Percentiles rank a stretch among this genome's conserved stretches.
Evolutionary conservation across 1,140 invertebrate species (phyloP).

Genomic region (Amyelois transitella): DNA sequence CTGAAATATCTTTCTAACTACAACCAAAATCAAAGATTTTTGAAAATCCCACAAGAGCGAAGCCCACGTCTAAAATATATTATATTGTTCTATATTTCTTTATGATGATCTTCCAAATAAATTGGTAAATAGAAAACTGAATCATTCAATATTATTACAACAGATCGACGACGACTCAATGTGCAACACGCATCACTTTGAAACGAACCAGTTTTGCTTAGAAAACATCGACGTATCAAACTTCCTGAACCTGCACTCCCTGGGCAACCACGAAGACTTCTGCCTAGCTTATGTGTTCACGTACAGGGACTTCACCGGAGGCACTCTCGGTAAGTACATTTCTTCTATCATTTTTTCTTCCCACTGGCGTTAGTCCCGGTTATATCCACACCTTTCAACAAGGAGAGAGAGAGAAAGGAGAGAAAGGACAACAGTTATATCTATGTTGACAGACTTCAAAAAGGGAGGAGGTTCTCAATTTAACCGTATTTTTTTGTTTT

Average conservation of each 20-base stretch:
- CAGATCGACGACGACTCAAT: slow-evolving; percentile 91
- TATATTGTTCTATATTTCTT: slow-evolving; percentile 7
- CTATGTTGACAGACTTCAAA: no score
- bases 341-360: neutral
- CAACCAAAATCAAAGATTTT: no score
- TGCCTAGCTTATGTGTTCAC: slow-evolving; percentile 99
- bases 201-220: slow-evolving; percentile 95
- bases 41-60: no score
- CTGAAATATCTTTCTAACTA: no score
- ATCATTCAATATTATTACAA: neutral
- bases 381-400: no score
- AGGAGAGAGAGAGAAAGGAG: no score
- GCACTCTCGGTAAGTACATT: slow-evolving; percentile 81
- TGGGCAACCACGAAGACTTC: slow-evolving; percentile 97
- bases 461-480: no score
- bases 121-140: no score
- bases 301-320: slow-evolving; percentile 96
- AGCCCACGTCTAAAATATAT: neutral
- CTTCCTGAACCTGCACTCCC: slow-evolving; percentile 97
- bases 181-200: slow-evolving; percentile 78
- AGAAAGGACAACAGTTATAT: no score
- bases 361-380: no score
- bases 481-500: no score
- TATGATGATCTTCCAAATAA: no score
- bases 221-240: slow-evolving; percentile 99